These are phyloP conservation scores for Bilobella aurantiaca DNA, from an alignment of 1,140 invertebrate species.

Conservation along the genomic window DNA sequence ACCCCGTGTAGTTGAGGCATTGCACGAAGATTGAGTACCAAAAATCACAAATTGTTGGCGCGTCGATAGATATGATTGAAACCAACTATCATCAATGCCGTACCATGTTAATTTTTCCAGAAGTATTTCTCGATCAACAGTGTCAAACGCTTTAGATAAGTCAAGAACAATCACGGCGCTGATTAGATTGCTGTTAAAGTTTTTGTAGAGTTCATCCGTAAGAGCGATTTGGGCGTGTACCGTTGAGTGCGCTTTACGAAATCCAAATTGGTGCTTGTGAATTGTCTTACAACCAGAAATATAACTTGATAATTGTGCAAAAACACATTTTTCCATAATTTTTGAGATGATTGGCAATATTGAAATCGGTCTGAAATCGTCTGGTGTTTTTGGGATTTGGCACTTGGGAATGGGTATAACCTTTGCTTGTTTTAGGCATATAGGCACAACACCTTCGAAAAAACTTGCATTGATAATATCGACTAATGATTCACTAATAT, in stretches of 20 bases:
- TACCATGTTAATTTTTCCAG: slow-evolving; percentile 36
- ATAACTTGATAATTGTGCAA: neutral
- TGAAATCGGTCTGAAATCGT: slow-evolving; percentile 4
- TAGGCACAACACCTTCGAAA: neutral
- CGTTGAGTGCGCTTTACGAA: slow-evolving; percentile 37
- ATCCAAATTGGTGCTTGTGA: slow-evolving; percentile 39
- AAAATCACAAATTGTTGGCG: neutral
- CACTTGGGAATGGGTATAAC: slow-evolving; percentile 11
- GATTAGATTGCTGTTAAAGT: slow-evolving; percentile 37
- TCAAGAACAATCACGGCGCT: slow-evolving; percentile 38
- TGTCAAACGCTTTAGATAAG: slow-evolving; percentile 41
- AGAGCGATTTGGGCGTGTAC: slow-evolving; percentile 39
- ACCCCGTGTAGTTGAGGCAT: neutral
- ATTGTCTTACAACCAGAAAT: slow-evolving; percentile 3
- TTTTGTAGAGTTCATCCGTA: slow-evolving; percentile 36
- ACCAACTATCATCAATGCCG: slow-evolving; percentile 1
- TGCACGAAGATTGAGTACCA: neutral
- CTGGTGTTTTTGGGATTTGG: neutral
- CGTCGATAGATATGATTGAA: neutral
- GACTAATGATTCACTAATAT: neutral
- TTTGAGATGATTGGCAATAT: slow-evolving; percentile 7
- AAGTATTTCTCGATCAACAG: slow-evolving; percentile 38
- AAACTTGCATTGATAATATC: neutral
- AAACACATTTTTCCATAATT: slow-evolving; percentile 13
- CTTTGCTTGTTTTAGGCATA: slow-evolving; percentile 5